Base-by-base conservation (phyloP, 30 jellyfish, hydroid and myxozoan genomes). In the Aurelia aurita region DNA sequence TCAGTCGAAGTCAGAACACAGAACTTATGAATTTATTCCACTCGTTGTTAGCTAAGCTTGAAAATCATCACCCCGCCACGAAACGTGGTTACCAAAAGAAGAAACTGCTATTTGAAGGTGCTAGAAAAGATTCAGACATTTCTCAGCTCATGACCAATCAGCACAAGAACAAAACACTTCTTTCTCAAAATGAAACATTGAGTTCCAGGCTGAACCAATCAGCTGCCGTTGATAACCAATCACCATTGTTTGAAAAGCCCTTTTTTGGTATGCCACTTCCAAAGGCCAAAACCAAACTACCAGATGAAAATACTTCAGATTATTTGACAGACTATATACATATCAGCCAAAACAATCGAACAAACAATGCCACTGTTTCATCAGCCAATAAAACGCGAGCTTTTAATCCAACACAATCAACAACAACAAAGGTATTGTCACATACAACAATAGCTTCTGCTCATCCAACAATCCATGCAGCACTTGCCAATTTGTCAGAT, bases 401-500 rank as follows among this genome's bases (percentile, higher is more conserved):
- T 7, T 45, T 28, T 19, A 47, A 35, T 0, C 75, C 72, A 27
- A 83, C 75, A 32, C 74, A 57, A 23, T 43, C 59, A 54, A 12
- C 72, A 11, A 9, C 66, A 80, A 66, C 28, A 3, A 19, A 47
- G 39, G 12, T 23, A 45, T 12, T 47, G 51, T 5, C 35, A 3
- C 66, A 49, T 5, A 39, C 78, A 15, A 13, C 89, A 23, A 75
- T 22, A n/a, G 43, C n/a, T 4, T 25, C 77, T 5, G 20, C 15
- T 3, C 77, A 55, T n/a, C 87, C 87, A 27, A 86, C 89, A 25
- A 16, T 86, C 28, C 87, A 86, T 71, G 66, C 77, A 1, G 86
- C 85, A 13, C 47, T 75, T 53, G 82, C 87, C 8, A 68, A 64
- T 21, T 5, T 74, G 51, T 85, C 95, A 22, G 32, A 67, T 1